Base-by-base conservation (phyloP, 2,888 invertebrate genomes). In the Pheosia tremula region DNA sequence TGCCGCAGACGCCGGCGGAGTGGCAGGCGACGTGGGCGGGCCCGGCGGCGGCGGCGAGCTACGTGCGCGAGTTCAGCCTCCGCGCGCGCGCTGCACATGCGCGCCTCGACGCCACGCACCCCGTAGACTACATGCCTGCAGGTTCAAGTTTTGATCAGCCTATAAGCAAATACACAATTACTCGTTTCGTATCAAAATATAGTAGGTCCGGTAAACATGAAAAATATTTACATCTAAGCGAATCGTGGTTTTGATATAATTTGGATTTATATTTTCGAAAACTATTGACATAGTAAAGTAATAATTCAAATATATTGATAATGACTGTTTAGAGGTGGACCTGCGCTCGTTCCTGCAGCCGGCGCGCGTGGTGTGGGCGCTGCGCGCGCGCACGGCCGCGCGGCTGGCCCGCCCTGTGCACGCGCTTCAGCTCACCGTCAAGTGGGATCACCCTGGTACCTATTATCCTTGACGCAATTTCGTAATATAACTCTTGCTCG, bases 1-100 rank as follows among this genome's bases (percentile, higher is more conserved):
- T 41, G 41, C 41, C 4, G 0, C 67, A 92, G 93, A 87, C 87
- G 8, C 89, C 89, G 3, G 89, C 89, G 13, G 85, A 87, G 59
- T 93, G 93, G 92, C 91, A 91, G 75, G 56, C 82, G 62, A 49
- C 80, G 58, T 93, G 93, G 93, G 58, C 81, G 52, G 93, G 92
- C 0, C 92, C 93, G 52, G 74, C 69, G 6, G 70, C 79, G 2
- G 83, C 88, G 24, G 82, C 80, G 57, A 77, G 68, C 8, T 93
- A 91, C 78, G 62, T 92, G 37, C 79, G 79, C 45, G 92, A 91
- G 81, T 84, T 92, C 59, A 81, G 84, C 8, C 71, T 74, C 70
- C 86, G 93, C 36, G 91, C 91, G 38, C 84, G 80, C 59, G 83
- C 88, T 47, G 88, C 90, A 0, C 65, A 78, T 43, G 65, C 72